Conservation (phyloP, 2,113 vertebrate genomes). For the Lonchura striata region DNA sequence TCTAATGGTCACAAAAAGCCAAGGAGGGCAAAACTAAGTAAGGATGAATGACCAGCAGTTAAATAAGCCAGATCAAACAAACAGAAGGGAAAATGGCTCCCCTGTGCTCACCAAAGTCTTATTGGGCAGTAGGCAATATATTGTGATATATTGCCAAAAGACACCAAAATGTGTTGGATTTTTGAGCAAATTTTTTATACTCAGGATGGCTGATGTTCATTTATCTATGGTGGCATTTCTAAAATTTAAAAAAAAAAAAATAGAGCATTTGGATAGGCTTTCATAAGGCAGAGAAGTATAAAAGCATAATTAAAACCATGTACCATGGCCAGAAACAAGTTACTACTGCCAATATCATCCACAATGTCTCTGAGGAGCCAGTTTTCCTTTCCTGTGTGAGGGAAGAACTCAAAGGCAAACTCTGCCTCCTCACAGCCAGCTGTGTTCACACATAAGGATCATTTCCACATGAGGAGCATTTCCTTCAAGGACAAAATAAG, state of each 20-base stretch:
- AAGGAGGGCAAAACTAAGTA: constrained; percentile 31
- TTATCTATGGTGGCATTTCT: not conserved
- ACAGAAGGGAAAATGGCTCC: not conserved
- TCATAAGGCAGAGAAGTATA: not conserved
- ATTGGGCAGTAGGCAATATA: not conserved
- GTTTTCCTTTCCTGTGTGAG: constrained; percentile 41
- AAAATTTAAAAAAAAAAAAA: not conserved
- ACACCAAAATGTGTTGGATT: not conserved
- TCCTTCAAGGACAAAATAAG: not conserved
- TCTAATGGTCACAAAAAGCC: constrained; percentile 36
- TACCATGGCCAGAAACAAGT: not conserved
- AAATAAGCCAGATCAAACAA: constrained; percentile 27
- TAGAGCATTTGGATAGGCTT: not conserved
- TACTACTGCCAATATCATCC: constrained; percentile 24
- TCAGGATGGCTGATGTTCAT: not conserved
- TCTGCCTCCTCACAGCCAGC: not conserved
- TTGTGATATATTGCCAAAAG: not conserved
- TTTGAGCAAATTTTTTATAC: not conserved
- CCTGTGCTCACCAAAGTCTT: not conserved
- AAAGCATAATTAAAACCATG: constrained; percentile 16
- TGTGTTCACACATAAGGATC: not conserved
- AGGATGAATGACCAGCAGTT: constrained; percentile 45
- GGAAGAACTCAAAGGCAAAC: constrained; percentile 1
- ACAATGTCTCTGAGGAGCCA: constrained; percentile 7
- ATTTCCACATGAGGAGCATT: not conserved